Base-by-base conservation (phyloP, 1,140 invertebrate genomes). In the Lucilia sericata region DNA sequence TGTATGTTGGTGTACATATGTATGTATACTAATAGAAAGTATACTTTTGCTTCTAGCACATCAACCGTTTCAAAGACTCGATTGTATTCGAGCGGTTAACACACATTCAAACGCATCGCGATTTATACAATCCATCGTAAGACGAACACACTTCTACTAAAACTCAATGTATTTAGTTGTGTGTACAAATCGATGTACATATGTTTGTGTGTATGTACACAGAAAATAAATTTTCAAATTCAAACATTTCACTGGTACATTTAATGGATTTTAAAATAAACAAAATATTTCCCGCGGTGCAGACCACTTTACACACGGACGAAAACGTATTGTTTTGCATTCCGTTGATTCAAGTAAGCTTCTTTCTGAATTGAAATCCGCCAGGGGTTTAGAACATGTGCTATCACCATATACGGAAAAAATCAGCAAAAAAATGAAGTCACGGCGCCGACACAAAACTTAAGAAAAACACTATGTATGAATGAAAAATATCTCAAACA, bases 261-360 rank as follows among this genome's bases (percentile, higher is more conserved):
- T 70, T 25, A 9, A 70, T 21, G 7, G 9, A 21, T 70, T 21
- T 21, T 25, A 8, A 21, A 10, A 8, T 10, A 10, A 19, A 21
- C 65, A 70, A 12, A 25, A 3, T 7, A 25, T 55, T 82, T 47
- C 14, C n/a, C 5, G 14, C 80, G 21, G 80, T 82, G 80, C 47
- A 82, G 80, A 7, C 25, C 49, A 30, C 80, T 76, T 76, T 42
- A 76, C 75, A 42, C 80, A 55, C 21, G 42, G 14, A 82, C 60
- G 60, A 70, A 19, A 70, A 21, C 14, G 49, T 30, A 49, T 51
- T 82, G 49, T 55, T 82, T 82, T 82, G 80, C 80, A 82, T 82
- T 82, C 51, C 49, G 47, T 82, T 82, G 42, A 49, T 47, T 82
- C 19, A 49, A 25, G 80, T 82, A 60, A 82, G 80, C 51, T 82